Evolutionary conservation across 1,140 invertebrate species (phyloP).

Genomic region (Drosophila mayri): DNA sequence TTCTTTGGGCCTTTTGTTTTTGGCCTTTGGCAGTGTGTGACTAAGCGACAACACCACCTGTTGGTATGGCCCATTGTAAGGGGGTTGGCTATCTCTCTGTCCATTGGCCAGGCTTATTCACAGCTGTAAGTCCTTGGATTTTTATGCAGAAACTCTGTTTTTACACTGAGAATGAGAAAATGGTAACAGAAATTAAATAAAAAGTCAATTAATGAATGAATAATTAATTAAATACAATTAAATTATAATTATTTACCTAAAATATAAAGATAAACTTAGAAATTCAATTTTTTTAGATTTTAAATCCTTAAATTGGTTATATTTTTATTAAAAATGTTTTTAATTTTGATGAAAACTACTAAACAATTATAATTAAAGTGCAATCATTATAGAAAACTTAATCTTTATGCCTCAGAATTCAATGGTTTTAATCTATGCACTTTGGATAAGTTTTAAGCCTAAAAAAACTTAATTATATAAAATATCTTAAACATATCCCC

Average conservation of each 20-base stretch:
- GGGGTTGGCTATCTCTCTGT: slow-evolving; percentile 5
- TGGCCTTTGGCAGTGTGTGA: slow-evolving; percentile 18
- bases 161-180: not conserved
- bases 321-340: not conserved
- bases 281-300: too few species aligned
- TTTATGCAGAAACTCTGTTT: not conserved
- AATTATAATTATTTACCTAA: too few species aligned
- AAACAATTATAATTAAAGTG: not conserved
- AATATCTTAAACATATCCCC: not conserved
- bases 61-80: slow-evolving; percentile 8
- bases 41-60: slow-evolving; percentile 21
- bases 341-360: not conserved
- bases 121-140: not conserved
- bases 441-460: too few species aligned
- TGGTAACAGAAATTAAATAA: not conserved
- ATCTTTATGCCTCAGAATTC: not conserved
- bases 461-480: too few species aligned
- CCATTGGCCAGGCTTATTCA: slow-evolving; percentile 6
- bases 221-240: not conserved
- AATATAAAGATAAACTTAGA: too few species aligned
- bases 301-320: not conserved
- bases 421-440: not conserved
- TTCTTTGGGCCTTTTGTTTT: not conserved
- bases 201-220: not conserved
- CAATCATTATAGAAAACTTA: not conserved